A percentile compares a stretch with the other conserved stretches of the same genome.
Evolutionary conservation across 2,888 invertebrate species (phyloP).

Genomic region (Physocephala rufipes): DNA sequence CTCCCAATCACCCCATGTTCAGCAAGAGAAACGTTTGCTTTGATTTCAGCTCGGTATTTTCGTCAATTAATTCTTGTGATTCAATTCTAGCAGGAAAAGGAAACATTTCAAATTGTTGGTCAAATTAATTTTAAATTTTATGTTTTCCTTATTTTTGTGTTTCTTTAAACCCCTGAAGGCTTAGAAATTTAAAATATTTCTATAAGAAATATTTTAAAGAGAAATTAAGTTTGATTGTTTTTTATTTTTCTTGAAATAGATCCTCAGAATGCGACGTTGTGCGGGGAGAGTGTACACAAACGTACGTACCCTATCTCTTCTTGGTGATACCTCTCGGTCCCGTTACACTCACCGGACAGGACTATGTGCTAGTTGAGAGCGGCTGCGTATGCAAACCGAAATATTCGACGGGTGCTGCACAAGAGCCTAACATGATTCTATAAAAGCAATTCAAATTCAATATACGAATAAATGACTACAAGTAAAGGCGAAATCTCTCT

Average conservation of each 20-base stretch:
- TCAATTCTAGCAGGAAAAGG: too few relatives aligned
- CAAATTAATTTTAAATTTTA: too few relatives aligned
- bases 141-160: too few relatives aligned
- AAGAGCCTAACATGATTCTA: slow-evolving; percentile 67
- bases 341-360: slow-evolving; percentile 89
- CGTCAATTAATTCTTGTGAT: too few relatives aligned
- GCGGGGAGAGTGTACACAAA: slow-evolving; percentile 90
- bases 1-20: too few relatives aligned
- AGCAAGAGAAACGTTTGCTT: too few relatives aligned
- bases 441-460: slow-evolving; percentile 46
- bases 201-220: too few relatives aligned
- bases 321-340: slow-evolving; percentile 90
- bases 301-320: slow-evolving; percentile 86
- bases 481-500: slow-evolving; percentile 4
- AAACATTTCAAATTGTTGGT: too few relatives aligned
- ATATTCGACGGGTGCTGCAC: slow-evolving; percentile 65
- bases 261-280: slow-evolving; percentile 89
- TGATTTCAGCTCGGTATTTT: too few relatives aligned
- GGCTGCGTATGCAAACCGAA: slow-evolving; percentile 87
- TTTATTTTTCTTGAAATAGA: slow-evolving; percentile 66
- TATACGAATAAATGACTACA: too few relatives aligned
- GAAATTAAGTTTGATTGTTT: slow-evolving; percentile 56
- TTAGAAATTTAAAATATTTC: too few relatives aligned
- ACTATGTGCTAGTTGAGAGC: slow-evolving; percentile 93
- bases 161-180: too few relatives aligned